Conservation (phyloP, 2,113 vertebrate species). For the Thermophis baileyi region DNA sequence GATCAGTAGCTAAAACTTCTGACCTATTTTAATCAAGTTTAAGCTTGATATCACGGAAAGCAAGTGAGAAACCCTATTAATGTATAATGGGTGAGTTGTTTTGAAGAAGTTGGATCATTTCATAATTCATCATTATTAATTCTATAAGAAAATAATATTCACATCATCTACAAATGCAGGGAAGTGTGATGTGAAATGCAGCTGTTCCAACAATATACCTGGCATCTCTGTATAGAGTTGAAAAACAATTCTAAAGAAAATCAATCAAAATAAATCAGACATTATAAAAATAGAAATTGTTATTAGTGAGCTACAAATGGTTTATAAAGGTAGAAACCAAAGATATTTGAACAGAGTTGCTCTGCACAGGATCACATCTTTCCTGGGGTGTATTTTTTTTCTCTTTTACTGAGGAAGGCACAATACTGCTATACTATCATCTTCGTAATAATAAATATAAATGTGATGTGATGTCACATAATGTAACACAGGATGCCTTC, state of each 20-base stretch:
- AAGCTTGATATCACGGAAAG: neutral
- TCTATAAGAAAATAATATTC: neutral
- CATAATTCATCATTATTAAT: slow-evolving; percentile 7
- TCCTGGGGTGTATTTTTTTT: slow-evolving; percentile 40
- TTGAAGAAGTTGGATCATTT: slow-evolving; percentile 20
- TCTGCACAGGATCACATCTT: slow-evolving; percentile 45
- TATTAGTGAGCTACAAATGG: slow-evolving; percentile 23
- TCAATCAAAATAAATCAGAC: neutral
- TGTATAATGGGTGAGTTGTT: slow-evolving; percentile 26
- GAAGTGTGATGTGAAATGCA: neutral
- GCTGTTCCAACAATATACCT: neutral
- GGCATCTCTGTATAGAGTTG: slow-evolving; percentile 15
- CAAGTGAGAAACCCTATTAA: neutral
- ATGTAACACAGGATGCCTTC: slow-evolving; percentile 50
- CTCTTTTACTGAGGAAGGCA: neutral
- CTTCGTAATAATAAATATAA: slow-evolving; percentile 8
- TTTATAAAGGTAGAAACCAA: slow-evolving; percentile 58
- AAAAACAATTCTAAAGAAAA: neutral
- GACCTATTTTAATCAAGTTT: slow-evolving; percentile 27
- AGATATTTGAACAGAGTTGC: slow-evolving; percentile 55
- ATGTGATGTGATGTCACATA: neutral
- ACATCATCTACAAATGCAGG: neutral
- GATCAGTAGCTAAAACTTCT: slow-evolving; percentile 3
- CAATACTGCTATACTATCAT: slow-evolving; percentile 1
- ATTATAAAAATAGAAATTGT: slow-evolving; percentile 27